These are phyloP conservation scores for Copidosoma aretas DNA, from an alignment of 2,888 invertebrate species.

Conservation along the genomic window DNA sequence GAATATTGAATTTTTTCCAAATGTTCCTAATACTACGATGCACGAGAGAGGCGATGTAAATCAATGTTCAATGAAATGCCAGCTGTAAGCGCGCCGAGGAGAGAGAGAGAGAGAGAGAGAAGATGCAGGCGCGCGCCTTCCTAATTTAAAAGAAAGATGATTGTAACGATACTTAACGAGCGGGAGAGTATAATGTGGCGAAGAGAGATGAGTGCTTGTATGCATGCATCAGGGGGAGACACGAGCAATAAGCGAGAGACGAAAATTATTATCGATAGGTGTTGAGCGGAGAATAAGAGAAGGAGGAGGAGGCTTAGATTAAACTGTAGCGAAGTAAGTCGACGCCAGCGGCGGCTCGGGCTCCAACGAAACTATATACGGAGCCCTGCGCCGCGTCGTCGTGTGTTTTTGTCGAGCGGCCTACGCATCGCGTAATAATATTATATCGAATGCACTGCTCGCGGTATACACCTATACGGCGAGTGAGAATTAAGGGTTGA, in stretches of 20 bases:
- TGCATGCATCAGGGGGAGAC: neutral
- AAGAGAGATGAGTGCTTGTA: neutral
- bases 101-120: conserved; percentile 15
- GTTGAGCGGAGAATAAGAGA: neutral
- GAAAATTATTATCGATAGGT: neutral
- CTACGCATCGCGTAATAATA: too few relatives aligned
- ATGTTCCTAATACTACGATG: conserved; percentile 36
- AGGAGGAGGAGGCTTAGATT: neutral
- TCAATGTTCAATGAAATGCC: conserved; percentile 9
- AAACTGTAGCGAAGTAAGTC: too few relatives aligned
- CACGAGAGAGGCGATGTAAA: conserved; percentile 33
- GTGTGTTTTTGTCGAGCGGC: too few relatives aligned
- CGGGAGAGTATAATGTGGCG: neutral
- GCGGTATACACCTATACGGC: too few relatives aligned
- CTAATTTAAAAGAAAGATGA: neutral
- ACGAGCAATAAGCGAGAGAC: neutral
- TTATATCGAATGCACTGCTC: too few relatives aligned
- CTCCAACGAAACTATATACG: too few relatives aligned
- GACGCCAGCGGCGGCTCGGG: too few relatives aligned
- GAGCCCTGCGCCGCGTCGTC: too few relatives aligned
- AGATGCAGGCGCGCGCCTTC: conserved; percentile 9
- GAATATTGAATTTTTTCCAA: conserved; percentile 38
- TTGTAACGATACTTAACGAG: neutral
- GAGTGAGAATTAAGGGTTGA: too few relatives aligned
- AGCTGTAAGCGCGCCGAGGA: conserved; percentile 22